Evolutionary conservation across 1,140 invertebrate species (phyloP).

Genomic region (Propsilocerus akamusi): DNA sequence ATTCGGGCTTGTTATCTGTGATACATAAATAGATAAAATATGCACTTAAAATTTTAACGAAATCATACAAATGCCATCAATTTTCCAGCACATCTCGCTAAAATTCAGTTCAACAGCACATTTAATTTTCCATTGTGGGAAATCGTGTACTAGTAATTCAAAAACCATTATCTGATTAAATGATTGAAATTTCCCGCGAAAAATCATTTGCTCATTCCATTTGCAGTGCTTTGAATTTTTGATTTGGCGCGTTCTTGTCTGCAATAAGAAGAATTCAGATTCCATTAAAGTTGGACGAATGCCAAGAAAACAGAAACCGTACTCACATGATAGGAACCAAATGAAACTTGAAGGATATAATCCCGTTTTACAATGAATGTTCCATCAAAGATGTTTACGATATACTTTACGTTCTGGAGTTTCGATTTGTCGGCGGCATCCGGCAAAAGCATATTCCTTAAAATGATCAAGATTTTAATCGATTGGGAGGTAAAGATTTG

Average conservation of each 20-base stretch:
- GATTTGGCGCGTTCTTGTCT: conserved; percentile 22
- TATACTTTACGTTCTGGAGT: conserved; percentile 17
- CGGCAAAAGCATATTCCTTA: conserved; percentile 52
- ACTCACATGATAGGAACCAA: conserved; percentile 19
- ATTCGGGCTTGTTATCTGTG: conserved; percentile 35
- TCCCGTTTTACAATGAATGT: conserved; percentile 14
- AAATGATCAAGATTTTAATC: no score
- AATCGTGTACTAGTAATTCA: conserved; percentile 17
- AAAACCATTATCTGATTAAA: conserved; percentile 27
- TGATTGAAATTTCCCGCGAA: conserved; percentile 27
- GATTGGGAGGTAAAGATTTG: not conserved
- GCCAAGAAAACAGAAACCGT: conserved; percentile 7
- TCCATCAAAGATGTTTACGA: conserved; percentile 14
- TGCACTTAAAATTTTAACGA: not conserved
- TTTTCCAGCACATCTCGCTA: conserved; percentile 20
- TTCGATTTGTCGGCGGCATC: conserved; percentile 32
- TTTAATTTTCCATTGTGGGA: conserved; percentile 15
- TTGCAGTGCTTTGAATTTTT: conserved; percentile 16
- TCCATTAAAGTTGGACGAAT: conserved; percentile 12
- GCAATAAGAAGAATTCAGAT: conserved; percentile 16
- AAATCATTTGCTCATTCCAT: conserved; percentile 27
- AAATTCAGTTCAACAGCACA: conserved; percentile 21
- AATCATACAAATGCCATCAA: conserved; percentile 15
- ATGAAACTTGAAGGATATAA: conserved; percentile 23
- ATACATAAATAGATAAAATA: conserved; percentile 27